phyloP scores from a whole-genome alignment of 2,113 vertebrate genomes.

The Tenrec ecaudatus region DNA sequence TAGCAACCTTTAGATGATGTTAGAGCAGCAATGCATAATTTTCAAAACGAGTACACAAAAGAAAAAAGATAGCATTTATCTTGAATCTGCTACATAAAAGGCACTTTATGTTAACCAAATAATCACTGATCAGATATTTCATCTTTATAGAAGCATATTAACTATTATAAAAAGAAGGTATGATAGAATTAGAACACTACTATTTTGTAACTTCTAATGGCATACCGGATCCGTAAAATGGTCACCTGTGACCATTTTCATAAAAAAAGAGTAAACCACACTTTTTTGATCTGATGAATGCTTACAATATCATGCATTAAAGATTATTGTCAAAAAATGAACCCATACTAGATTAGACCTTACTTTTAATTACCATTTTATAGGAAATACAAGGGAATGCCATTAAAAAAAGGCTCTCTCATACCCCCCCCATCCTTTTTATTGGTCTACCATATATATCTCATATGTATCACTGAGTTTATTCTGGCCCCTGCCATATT shows the following conservation, averaged over 20 bases:
- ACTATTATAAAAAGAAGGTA: slow-evolving; percentile 37
- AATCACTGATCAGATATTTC: slow-evolving; percentile 29
- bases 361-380: slow-evolving; percentile 23
- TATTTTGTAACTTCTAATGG: not conserved
- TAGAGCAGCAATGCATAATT: not conserved
- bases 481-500: no score
- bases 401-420: no score
- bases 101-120: slow-evolving; percentile 30
- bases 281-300: slow-evolving; percentile 18
- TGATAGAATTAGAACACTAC: not conserved
- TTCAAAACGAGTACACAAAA: slow-evolving; percentile 43
- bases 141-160: slow-evolving; percentile 44
- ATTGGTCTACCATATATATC: no score
- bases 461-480: no score
- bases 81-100: slow-evolving; percentile 39
- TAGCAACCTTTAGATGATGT: not conserved
- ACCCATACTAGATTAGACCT: slow-evolving; percentile 47
- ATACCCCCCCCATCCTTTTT: no score
- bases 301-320: slow-evolving; percentile 7
- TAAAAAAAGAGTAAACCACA: slow-evolving; percentile 14
- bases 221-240: not conserved
- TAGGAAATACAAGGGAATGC: no score
- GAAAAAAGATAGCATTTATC: not conserved
- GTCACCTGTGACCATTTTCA: slow-evolving; percentile 31
- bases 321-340: slow-evolving; percentile 28